Conservation (phyloP, 2,113 vertebrate genomes). For the Tachysurus fulvidraco region DNA sequence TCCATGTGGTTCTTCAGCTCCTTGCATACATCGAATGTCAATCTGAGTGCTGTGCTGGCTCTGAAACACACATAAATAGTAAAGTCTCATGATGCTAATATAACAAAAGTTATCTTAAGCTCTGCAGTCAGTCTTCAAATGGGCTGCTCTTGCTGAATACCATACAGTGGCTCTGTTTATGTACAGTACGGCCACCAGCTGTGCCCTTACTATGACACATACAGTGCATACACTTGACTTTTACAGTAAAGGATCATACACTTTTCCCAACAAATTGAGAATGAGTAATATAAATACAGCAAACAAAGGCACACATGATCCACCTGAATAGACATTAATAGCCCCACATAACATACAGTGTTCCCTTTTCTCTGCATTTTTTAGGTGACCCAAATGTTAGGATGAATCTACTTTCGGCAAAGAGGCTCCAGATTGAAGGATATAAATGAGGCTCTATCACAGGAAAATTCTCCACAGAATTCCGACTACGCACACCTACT, state of each 20-base stretch:
- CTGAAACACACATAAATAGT: conserved; percentile 68
- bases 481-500: conserved; percentile 42
- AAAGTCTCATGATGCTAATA: background rate
- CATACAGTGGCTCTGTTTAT: background rate
- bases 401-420: conserved; percentile 34
- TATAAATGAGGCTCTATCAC: conserved; percentile 35
- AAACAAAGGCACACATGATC: conserved; percentile 33
- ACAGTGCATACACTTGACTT: background rate
- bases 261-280: conserved; percentile 26
- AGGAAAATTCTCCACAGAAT: conserved; percentile 34
- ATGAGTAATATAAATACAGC: conserved; percentile 15
- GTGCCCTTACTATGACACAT: background rate
- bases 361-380: background rate
- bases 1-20: conserved; percentile 85
- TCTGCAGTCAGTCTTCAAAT: background rate
- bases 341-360: background rate
- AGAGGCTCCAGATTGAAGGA: conserved; percentile 17
- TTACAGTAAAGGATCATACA: background rate
- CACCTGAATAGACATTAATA: conserved; percentile 1
- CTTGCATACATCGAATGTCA: conserved; percentile 84
- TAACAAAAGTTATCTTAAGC: background rate
- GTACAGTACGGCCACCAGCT: background rate
- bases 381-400: conserved; percentile 35
- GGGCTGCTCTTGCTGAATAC: background rate
- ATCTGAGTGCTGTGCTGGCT: conserved; percentile 73